Evolutionary conservation across 2,797 vertebrate species (phyloP), one percentile per base, ranked within the genome.

Genomic region (Aotus griseimembra): DNA sequence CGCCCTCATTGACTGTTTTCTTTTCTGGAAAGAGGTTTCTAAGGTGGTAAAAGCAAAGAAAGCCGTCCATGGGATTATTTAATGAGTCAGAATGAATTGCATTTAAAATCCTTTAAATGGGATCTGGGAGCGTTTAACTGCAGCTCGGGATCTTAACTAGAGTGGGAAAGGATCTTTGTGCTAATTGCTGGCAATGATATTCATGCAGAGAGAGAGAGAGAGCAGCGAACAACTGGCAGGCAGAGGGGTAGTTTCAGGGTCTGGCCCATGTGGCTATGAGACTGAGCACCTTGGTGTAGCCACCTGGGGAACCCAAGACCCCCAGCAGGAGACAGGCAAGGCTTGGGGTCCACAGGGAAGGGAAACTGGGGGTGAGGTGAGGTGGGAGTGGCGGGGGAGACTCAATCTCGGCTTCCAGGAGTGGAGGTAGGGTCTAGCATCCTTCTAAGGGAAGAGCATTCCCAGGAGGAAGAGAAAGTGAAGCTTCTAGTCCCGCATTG

Each of bases 81-180:
- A 99, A 99, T 98, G 97, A 98, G 98, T 98, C 98, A 98, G 98
- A 99, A 99, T 99, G 98, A 99, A 99, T 99, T 99, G 98, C 98
- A 97, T 99, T 98, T 98, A 98, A 98, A 98, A 99, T 99, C 98
- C 98, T 98, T 99, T 99, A 99, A 99, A 98, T 99, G 98, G 98
- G 99, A 99, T 99, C 98, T 98, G 99, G 99, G 98, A 99, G 98
- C 98, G 98, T 98, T 98, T 98, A 99, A 98, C 98, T 98, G 98
- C 98, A 98, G 98, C 98, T 96, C 94, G 98, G 98, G 98, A 99
- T 98, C 98, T 98, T 99, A 99, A 99, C 98, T 98, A 98, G 98
- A 99, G 98, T 98, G 98, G 98, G 98, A 97, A 98, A 98, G 98
- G 98, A 99, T 98, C 97, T 99, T 98, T 97, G 97, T 58, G 97